Base-by-base conservation (phyloP, 2,797 vertebrate genomes). In the Gastrophryne carolinensis region DNA sequence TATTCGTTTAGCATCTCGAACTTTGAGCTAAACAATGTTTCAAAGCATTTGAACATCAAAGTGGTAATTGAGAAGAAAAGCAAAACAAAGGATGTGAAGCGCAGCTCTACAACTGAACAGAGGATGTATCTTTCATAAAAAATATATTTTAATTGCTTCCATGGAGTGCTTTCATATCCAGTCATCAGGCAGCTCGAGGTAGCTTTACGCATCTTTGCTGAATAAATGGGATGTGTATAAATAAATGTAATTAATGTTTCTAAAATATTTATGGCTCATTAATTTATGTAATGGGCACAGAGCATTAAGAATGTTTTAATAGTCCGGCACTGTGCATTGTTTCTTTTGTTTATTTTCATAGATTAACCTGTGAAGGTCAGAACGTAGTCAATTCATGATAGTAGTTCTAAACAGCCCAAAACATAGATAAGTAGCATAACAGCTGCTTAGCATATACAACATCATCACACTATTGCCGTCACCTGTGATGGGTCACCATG, bases 1-100 rank as follows among this genome's bases (percentile, higher is more conserved):
- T 75, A 75, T 68, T 68, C 54, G 58, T 69, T 75, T 68, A 68
- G 73, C 64, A 75, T 75, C 62, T 61, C 58, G 30, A 75, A 75
- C 73, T 61, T 19, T 19, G 53, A 75, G 23, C 53, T 39, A 39
- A 19, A 75, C 44, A 60, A 50, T 69, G 27, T 67, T 68, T 61
- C 47, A 75, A 68, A 68, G 64, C 30, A 44, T 75, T 68, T 75
- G 73, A 68, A 68, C 54, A 68, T 75, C 73, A 75, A 68, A 75
- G 73, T 19, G n/a, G 12, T 61, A 75, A 75, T 75, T 75, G 64
- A 61, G 32, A 39, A 26, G 52, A 75, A 67, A 60, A 68, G 41
- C 15, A 52, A 60, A 41, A 67, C 39, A 68, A 69, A 67, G 37
- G 44, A 67, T 60, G 37, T 67, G 63, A 75, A 68, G 64, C 68